A percentile compares a stretch with the other conserved stretches of the same genome.
Conservation (phyloP, 2,797 vertebrate genomes). For the Ammospiza maritima region DNA sequence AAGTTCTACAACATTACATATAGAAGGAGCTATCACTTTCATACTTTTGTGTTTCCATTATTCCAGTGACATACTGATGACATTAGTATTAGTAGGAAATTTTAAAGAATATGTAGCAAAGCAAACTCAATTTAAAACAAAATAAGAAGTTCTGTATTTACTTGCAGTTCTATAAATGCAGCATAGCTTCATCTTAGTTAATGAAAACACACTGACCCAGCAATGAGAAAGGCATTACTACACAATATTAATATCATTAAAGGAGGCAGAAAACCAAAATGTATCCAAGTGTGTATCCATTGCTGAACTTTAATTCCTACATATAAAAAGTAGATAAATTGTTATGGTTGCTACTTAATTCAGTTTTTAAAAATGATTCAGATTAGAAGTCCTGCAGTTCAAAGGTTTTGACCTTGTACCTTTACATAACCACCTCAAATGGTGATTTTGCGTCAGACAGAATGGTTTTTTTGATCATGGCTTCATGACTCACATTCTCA, state of each 20-base stretch:
- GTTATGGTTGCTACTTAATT: background rate
- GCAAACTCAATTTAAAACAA: background rate
- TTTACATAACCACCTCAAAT: background rate
- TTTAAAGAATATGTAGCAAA: background rate
- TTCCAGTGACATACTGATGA: background rate
- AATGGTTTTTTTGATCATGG: background rate
- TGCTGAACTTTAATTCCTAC: background rate
- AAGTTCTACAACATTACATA: background rate
- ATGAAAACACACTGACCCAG: background rate
- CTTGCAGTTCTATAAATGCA: background rate
- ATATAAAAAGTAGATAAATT: background rate
- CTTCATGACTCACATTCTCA: background rate
- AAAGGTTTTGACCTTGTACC: background rate
- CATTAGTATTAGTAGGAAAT: background rate
- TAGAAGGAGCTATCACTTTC: background rate
- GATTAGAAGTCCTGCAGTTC: background rate
- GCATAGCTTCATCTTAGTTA: background rate
- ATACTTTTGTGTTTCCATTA: background rate
- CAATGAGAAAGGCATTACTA: background rate
- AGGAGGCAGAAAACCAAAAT: background rate
- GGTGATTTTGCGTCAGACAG: background rate
- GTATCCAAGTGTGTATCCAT: background rate
- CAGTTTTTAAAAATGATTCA: background rate
- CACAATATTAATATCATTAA: background rate
- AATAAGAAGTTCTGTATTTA: background rate